phyloP scores from a whole-genome alignment of 2,888 invertebrate genomes.

The Candidula unifasciata region DNA sequence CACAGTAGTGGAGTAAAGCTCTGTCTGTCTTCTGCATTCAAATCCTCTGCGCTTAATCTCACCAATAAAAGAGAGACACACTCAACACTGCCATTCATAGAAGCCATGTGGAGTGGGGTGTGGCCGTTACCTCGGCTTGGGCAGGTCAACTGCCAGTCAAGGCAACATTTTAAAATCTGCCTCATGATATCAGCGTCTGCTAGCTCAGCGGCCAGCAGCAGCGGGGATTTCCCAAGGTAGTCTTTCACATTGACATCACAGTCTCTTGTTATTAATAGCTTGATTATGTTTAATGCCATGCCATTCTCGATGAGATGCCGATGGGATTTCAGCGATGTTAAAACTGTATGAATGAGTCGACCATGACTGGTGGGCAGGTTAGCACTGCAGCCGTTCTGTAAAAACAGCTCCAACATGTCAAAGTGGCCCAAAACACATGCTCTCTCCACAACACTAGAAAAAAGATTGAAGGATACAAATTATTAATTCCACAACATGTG shows the following conservation, averaged over 20 bases:
- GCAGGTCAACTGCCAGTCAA: conserved; percentile 52
- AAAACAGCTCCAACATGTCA: conserved; percentile 59
- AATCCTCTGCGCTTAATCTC: conserved; percentile 50
- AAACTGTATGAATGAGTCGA: conserved; percentile 61
- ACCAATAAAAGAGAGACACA: conserved; percentile 58
- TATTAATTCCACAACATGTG: background rate
- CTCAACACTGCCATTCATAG: conserved; percentile 61
- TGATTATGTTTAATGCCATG: conserved; percentile 54
- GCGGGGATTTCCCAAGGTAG: conserved; percentile 56
- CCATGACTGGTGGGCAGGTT: conserved; percentile 63
- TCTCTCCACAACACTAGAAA: conserved; percentile 55
- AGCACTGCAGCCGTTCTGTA: conserved; percentile 64
- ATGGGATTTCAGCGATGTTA: conserved; percentile 57
- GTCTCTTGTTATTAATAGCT: conserved; percentile 53
- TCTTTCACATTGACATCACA: conserved; percentile 62
- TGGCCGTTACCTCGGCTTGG: conserved; percentile 56
- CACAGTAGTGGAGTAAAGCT: conserved; percentile 58
- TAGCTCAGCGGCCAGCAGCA: conserved; percentile 60
- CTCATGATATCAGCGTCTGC: conserved; percentile 58
- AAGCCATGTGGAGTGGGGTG: conserved; percentile 63
- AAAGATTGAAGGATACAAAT: background rate
- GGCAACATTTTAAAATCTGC: conserved; percentile 53
- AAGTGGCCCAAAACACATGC: conserved; percentile 61
- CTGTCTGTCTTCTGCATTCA: conserved; percentile 55
- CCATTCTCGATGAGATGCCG: conserved; percentile 51